phyloP scores from a whole-genome alignment of 2,113 vertebrate species.

The Notarius quadriscutis region DNA sequence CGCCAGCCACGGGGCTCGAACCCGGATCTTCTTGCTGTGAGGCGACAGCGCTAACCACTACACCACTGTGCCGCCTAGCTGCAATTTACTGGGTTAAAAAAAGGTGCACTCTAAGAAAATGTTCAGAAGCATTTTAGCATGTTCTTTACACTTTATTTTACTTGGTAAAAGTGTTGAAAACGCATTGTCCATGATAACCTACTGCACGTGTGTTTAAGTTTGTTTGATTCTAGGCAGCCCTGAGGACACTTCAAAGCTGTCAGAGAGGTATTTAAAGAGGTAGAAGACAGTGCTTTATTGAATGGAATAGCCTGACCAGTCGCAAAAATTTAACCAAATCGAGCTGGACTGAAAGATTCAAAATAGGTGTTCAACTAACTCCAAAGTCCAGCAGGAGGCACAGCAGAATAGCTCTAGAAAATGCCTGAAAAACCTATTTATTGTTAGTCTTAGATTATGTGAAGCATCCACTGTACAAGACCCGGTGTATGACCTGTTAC shows the following conservation, averaged over 20 bases:
- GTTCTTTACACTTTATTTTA: not conserved
- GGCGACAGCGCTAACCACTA: too few relatives aligned
- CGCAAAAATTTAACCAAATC: not conserved
- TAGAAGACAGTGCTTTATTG: not conserved
- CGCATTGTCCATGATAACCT: not conserved
- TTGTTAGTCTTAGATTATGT: not conserved
- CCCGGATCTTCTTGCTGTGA: too few relatives aligned
- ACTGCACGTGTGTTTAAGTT: not conserved
- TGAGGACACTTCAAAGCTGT: not conserved
- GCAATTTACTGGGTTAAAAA: not conserved
- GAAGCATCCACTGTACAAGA: not conserved
- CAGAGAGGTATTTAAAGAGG: not conserved
- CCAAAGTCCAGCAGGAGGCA: not conserved
- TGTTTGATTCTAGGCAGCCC: not conserved
- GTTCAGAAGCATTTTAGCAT: not conserved
- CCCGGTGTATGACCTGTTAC: not conserved
- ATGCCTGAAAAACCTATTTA: not conserved
- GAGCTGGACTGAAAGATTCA: not conserved
- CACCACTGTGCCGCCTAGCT: too few relatives aligned
- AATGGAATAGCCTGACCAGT: not conserved
- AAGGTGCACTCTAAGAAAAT: not conserved
- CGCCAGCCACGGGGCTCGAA: too few relatives aligned
- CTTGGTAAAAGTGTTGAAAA: not conserved
- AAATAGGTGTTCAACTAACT: not conserved
- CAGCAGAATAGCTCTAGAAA: not conserved